Evolutionary conservation across 2,113 vertebrate species (phyloP), one percentile per base, ranked within the genome.

Genomic region (Elgaria multicarinata): DNA sequence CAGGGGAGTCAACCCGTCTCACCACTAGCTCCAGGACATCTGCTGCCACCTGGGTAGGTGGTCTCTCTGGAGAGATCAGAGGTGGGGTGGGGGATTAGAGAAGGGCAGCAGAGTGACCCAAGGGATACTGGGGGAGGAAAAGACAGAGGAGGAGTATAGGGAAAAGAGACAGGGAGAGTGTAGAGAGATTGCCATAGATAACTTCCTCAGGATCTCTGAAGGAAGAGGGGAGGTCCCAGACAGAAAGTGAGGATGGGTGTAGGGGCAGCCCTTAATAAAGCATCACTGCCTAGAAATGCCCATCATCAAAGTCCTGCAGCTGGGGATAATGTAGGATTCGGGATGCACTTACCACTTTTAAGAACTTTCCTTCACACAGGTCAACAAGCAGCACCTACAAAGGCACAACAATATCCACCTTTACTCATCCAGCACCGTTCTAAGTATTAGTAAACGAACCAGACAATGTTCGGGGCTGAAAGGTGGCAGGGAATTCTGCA

Each of bases 351-450:
- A 99, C 98, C 46, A 90, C 93, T 90, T 67, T 95, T 86, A 98
- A 92, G 94, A 99, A 98, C 36, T 96, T 98, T 82, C 97, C 95
- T 93, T 98, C 88, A 3, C 98, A 98, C 71, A 99, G 95, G 93
- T 99, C 97, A 44, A 99, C 98, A 77, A 98, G 90, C 89, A 99
- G 97, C 92, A 98, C 95, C 98, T 99, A 93, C 50, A 94, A 94
- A 75, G 39, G 16, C 82, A 88, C 86, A 75, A 83, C 50, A 87
- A 4, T 0, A 0, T 55, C 22, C 44, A 46, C 24, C 0, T n/a
- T 93, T 44, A 93, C 69, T 36, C 8, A 64, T 39, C 10, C 46
- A 42, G 42, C 18, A 74, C 20, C 13, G 24, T 9, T 39, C 31
- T 39, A 82, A 75, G 10, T 20, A 20, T 71, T 14, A 75, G 42